Evolutionary conservation across 2,797 vertebrate genomes (phyloP), one percentile per base, ranked within the genome.

Genomic region (Sebastes iracundus): DNA sequence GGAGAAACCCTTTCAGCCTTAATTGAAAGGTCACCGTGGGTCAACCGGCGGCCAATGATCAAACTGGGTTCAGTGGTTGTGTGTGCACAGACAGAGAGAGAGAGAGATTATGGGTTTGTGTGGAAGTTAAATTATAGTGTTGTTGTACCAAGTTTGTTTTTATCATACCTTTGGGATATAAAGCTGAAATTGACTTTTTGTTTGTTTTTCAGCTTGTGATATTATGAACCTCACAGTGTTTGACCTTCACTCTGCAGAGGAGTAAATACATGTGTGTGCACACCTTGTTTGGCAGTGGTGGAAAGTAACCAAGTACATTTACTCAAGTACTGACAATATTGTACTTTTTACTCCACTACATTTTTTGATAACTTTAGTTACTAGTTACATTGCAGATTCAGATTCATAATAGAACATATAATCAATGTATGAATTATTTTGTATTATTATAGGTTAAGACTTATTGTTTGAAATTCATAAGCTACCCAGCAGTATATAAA

Each of bases 1-100:
- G 82, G 55, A 79, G 80, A 68, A 85, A 85, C 23, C 62, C 81
- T 87, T 88, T 92, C 56, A 84, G 84, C 66, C 64, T 78, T 84
- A 88, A 92, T 88, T 91, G 88, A 89, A 84, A 85, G 89, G 89
- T 93, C 87, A 80, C 65, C 20, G 5, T 2, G 77, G 85, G 89
- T 92, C 90, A 91, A 38, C 27, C 23, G 23, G 73, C 27, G 74
- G 71, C 62, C 76, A 58, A 12, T 80, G 87, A 90, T 89, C 83
- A 90, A 81, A 91, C 82, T 63, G 18, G 30, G 33, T 33, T 56
- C 7, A 4, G n/a, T 60, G 78, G 79, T 81, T 32, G 65, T 81
- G 67, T 76, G 35, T 88, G 60, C 49, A 59, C 60, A 72, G n/a
- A 81, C 53, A 32, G 64, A 49, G 46, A 46, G 42, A 46, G 46